phyloP scores from a whole-genome alignment of 2,113 vertebrate genomes.

The Hydropotes inermis region DNA sequence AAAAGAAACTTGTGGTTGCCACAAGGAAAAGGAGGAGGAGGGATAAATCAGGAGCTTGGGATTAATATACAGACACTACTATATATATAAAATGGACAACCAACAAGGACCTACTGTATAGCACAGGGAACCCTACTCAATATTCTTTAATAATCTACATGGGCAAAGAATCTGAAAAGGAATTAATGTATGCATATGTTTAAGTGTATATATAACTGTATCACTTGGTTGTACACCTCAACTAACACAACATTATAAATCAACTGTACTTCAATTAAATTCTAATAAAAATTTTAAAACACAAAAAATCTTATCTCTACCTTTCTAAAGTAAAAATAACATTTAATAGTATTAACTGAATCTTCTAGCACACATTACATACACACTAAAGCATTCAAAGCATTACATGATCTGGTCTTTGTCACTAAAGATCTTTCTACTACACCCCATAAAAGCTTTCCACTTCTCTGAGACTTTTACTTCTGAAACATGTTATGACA shows the following conservation, averaged over 20 bases:
- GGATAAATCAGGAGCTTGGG: not conserved
- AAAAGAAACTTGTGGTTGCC: not conserved
- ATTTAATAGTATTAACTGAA: not conserved
- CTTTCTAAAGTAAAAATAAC: not conserved
- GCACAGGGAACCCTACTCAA: not conserved
- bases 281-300: not conserved
- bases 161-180: not conserved
- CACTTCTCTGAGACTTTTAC: not conserved
- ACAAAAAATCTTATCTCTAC: not conserved
- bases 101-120: not conserved
- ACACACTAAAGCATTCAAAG: not conserved
- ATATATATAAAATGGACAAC: not conserved
- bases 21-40: not conserved
- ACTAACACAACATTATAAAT: not conserved
- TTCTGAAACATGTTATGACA: not conserved
- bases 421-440: not conserved
- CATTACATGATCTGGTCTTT: not conserved
- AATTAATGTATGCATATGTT: not conserved
- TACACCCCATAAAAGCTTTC: not conserved
- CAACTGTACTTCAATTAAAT: not conserved
- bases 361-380: not conserved
- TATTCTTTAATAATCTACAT: not conserved
- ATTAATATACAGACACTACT: not conserved
- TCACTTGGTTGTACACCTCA: not conserved
- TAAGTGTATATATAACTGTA: not conserved